phyloP scores from a whole-genome alignment of 2,113 vertebrate genomes.

The Tragulus kanchil region DNA sequence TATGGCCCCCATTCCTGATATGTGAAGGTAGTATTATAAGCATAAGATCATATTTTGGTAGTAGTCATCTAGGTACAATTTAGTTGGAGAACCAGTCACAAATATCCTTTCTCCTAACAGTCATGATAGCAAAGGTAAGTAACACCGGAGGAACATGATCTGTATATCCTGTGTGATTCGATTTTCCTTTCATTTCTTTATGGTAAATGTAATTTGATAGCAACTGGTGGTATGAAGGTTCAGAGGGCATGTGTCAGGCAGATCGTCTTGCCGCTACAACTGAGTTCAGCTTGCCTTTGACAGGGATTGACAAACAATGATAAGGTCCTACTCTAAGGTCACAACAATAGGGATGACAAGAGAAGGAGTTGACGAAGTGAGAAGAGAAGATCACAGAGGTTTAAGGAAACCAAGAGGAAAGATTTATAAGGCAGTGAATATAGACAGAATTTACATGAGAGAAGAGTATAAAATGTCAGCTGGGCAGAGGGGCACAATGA shows the following conservation, averaged over 20 bases:
- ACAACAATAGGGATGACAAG: background rate
- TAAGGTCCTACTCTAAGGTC: background rate
- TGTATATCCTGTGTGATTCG: constrained; percentile 49
- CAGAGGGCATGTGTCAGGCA: constrained; percentile 72
- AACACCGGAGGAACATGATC: constrained; percentile 18
- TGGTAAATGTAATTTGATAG: constrained; percentile 73
- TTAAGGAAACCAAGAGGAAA: background rate
- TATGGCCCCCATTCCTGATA: background rate
- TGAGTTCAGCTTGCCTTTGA: constrained; percentile 63
- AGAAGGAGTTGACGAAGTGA: background rate
- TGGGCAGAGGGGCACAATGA: background rate
- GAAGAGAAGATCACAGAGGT: background rate
- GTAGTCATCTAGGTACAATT: background rate
- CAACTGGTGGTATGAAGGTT: constrained; percentile 51
- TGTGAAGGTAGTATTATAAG: background rate
- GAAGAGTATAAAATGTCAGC: background rate
- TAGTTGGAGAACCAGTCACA: background rate
- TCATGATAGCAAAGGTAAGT: constrained; percentile 38
- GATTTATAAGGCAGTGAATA: background rate
- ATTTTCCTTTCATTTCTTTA: constrained; percentile 80
- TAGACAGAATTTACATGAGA: background rate
- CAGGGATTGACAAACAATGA: constrained; percentile 27
- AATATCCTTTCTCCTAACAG: background rate
- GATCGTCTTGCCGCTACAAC: constrained; percentile 68
- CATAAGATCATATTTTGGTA: background rate